Evolutionary conservation across 2,888 invertebrate species (phyloP), one percentile per base, ranked within the genome.

Genomic region (Cryptops parisi): DNA sequence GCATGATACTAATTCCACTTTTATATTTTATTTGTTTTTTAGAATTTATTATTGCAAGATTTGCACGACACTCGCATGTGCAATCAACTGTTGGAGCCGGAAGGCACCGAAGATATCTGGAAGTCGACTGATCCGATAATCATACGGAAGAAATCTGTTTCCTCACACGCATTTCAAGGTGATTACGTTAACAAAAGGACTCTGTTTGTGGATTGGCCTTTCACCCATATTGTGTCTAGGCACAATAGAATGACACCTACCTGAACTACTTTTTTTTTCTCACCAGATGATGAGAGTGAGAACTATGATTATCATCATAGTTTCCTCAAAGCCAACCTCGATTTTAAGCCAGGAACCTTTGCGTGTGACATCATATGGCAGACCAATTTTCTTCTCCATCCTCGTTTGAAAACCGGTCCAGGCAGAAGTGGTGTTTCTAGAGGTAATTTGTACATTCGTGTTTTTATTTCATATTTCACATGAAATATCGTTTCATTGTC

Each of bases 311-410:
- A 26, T 39, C 57, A 57, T 38, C 58, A 57, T 21, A 58, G 55
- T 21, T 72, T 69, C 59, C 63, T 72, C 26, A 70, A 68, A 41
- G 72, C 71, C 4, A 64, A 64, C 4, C 60, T 69, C 54, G 73
- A 75, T 60, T 76, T 78, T 61, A 71, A 70, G 41, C 75, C 80
- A 0, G 85, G 84, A 2, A 76, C 77, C 65, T 85, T 85, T 66
- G 75, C 79, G 41, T 86, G 85, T 65, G 76, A 77, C 3, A 75
- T 79, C n/a, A 79, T 83, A 2, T 84, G 82, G 81, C 75, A 79
- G 63, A 77, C 77, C 5, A 74, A 75, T 47, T 84, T 84, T 63
- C 67, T 71, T 50, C 67, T 84, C 4, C 84, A 84, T 68, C 81
- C 82, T 1, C 72, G 84, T 24, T 69, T 85, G 25, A 80, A 81